phyloP scores from a whole-genome alignment of 2,797 vertebrate genomes.

The Choloepus didactylus region DNA sequence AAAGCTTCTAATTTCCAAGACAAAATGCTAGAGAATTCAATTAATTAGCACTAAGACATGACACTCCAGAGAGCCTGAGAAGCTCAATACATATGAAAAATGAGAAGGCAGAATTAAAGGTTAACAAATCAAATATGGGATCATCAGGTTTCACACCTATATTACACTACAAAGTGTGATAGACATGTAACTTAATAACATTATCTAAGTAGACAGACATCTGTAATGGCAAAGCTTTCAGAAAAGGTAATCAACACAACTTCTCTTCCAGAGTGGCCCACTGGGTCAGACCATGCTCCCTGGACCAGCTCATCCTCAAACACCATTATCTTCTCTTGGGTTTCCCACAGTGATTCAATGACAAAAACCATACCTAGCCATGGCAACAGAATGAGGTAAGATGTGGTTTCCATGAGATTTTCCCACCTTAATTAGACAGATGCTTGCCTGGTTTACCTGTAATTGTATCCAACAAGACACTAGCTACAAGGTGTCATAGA shows the following conservation, averaged over 20 bases:
- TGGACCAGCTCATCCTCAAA: slow-evolving; percentile 26
- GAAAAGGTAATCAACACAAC: neutral
- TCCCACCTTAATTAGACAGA: neutral
- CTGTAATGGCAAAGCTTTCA: neutral
- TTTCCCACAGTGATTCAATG: slow-evolving; percentile 26
- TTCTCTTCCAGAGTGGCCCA: slow-evolving; percentile 60
- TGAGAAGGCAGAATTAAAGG: neutral
- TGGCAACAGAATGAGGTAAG: slow-evolving; percentile 55
- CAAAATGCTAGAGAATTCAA: neutral
- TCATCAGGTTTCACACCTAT: neutral
- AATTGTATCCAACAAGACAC: neutral
- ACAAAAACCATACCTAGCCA: neutral
- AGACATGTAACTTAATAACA: neutral
- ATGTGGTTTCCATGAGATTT: neutral
- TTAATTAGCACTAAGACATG: neutral
- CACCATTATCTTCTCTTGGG: slow-evolving; percentile 11
- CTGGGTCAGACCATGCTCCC: slow-evolving; percentile 36
- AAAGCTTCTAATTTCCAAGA: neutral
- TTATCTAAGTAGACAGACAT: neutral
- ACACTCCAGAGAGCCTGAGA: neutral
- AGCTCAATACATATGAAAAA: neutral
- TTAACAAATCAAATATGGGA: neutral
- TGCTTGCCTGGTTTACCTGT: neutral
- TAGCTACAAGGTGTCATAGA: neutral
- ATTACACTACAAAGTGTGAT: neutral